Evolutionary conservation across 2,888 invertebrate genomes (phyloP), one percentile per base, ranked within the genome.

Genomic region (Microplitis manilae): DNA sequence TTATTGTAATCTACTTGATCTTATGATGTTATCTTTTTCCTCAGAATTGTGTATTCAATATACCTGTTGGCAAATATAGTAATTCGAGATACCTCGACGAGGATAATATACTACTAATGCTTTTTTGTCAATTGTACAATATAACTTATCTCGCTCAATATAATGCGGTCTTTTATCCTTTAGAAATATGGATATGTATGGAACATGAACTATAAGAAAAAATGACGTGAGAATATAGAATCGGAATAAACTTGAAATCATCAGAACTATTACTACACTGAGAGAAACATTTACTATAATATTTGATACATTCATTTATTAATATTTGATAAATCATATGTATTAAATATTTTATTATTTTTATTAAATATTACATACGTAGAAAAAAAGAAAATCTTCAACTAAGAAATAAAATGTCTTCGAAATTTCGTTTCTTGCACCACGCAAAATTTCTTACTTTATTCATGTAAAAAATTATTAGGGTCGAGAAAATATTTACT

Each of bases 11-110:
- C 40, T 81, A 83, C 82, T 83, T 77, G 79, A 84, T 84, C 84
- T 67, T 50, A 5, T 50, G 78, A 83, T 81, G 79, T 77, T 73
- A 77, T 77, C 77, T 73, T 50, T 68, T 77, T 73, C 69, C 73
- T 64, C 68, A 62, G 68, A 41, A 73, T 77, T 73, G 68, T 68
- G 76, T 8, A 4, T 50, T 50, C 50, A 50, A 50, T 50, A 50
- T 8, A 13, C 76, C 81, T 86, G 87, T 87, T 86, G 82, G 85
- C 82, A 87, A 87, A 87, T 87, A 87, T 84, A 82, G 87, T 86
- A 87, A 87, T 84, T 84, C 81, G 85, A 87, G 84, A 84, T 82
- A 59, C 61, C 60, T 61, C 39, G 62, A 60, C 20, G 59, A 9
- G 39, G 20, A 59, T n/a, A 17, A 69, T 40, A 74, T 67, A 50